Evolutionary conservation across 2,113 vertebrate genomes (phyloP).

Genomic region (Sinocyclocheilus grahami): DNA sequence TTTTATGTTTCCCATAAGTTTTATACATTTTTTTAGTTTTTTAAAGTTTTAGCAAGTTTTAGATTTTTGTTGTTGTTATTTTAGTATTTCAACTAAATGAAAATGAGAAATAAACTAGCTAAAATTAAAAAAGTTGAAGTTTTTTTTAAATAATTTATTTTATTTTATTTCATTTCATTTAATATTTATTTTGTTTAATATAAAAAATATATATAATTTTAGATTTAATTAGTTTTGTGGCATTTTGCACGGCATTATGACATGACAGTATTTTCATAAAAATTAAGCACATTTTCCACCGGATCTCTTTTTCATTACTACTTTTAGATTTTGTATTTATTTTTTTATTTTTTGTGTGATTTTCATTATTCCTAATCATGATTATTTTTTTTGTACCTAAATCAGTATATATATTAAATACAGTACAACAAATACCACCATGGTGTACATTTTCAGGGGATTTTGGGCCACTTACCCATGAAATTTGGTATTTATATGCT

Average conservation of each 20-base stretch:
- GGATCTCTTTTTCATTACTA: background rate
- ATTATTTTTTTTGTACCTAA: background rate
- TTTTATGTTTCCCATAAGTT: too few relatives aligned
- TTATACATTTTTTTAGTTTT: too few relatives aligned
- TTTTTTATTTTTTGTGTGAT: too few relatives aligned
- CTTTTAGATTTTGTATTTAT: background rate
- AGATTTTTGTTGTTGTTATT: too few relatives aligned
- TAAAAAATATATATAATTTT: background rate
- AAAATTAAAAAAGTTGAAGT: too few relatives aligned
- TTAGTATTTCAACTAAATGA: too few relatives aligned
- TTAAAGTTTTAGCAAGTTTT: too few relatives aligned
- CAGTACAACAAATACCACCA: background rate
- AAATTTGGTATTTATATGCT: background rate
- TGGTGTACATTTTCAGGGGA: background rate
- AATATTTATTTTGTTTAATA: too few relatives aligned
- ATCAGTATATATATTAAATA: background rate
- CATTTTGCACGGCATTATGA: background rate
- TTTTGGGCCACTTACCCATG: background rate
- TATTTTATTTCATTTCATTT: too few relatives aligned
- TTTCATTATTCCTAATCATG: too few relatives aligned
- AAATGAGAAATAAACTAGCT: too few relatives aligned
- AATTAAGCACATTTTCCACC: background rate
- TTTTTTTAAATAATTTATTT: too few relatives aligned
- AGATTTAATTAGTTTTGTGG: background rate
- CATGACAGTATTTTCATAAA: background rate